Conservation (phyloP, 2,113 vertebrate genomes). For the Odontophorus gujanensis region DNA sequence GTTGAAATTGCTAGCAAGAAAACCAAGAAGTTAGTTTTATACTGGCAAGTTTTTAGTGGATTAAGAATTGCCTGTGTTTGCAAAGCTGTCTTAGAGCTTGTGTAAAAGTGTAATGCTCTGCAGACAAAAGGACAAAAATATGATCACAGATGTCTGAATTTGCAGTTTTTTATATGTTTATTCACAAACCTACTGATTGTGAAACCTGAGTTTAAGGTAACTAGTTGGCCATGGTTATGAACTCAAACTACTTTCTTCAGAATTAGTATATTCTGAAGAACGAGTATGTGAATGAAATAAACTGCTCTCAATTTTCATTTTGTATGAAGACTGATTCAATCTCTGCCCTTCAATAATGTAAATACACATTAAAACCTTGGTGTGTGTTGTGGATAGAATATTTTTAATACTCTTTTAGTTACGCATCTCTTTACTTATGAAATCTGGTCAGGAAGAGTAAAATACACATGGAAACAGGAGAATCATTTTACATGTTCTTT, state of each 20-base stretch:
- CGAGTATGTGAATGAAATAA: not conserved
- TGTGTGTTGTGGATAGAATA: not conserved
- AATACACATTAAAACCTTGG: not conserved
- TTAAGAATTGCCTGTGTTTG: not conserved
- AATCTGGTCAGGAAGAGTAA: not conserved
- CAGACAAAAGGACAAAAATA: not conserved
- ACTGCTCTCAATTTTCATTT: not conserved
- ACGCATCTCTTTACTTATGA: not conserved
- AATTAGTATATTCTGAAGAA: not conserved
- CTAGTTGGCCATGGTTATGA: not conserved
- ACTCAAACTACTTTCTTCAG: not conserved
- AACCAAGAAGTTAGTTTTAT: not conserved
- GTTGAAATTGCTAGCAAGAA: not conserved
- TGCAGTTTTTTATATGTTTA: not conserved
- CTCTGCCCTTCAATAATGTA: not conserved
- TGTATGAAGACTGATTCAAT: not conserved
- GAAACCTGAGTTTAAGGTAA: not conserved
- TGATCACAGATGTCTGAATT: not conserved
- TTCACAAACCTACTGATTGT: not conserved
- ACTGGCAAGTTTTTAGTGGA: not conserved
- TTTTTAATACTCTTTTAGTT: not conserved
- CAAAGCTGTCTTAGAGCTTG: not conserved
- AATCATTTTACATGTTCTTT: not conserved
- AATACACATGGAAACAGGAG: not conserved
- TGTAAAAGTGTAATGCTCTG: not conserved